Evolutionary conservation across 2,888 invertebrate genomes (phyloP).

Genomic region (Eueremaeus valkanovi): DNA sequence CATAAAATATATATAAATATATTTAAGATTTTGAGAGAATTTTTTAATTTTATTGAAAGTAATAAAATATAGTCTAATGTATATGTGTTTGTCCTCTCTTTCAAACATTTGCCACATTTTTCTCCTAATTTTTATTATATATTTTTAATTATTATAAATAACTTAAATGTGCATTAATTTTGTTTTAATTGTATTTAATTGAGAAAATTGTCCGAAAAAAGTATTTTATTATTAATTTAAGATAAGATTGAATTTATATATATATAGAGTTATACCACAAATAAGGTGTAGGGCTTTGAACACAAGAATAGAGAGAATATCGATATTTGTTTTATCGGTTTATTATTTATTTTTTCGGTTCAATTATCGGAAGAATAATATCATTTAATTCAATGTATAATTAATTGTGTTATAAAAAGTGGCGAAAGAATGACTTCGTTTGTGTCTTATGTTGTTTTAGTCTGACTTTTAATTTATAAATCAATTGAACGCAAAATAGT

Average conservation of each 20-base stretch:
- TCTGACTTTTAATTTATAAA: not conserved
- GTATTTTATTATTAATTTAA: not conserved
- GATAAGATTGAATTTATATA: not conserved
- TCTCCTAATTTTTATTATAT: not conserved
- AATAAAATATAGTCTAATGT: not conserved
- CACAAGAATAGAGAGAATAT: not conserved
- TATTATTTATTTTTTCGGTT: not conserved
- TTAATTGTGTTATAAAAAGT: conserved; percentile 1
- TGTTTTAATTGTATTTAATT: not conserved
- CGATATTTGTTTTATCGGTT: not conserved
- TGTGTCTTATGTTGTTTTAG: not conserved
- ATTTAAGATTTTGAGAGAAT: too few species aligned
- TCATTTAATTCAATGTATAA: too few species aligned
- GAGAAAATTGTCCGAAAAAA: not conserved
- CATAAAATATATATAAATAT: not conserved
- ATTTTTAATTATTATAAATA: too few species aligned
- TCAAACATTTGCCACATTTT: not conserved
- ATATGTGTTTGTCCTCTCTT: not conserved
- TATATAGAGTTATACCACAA: not conserved
- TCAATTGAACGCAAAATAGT: not conserved
- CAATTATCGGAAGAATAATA: too few species aligned
- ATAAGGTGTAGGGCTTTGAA: conserved; percentile 15
- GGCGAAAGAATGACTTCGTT: not conserved
- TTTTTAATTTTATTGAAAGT: not conserved
- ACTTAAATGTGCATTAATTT: not conserved